Evolutionary conservation across 2,888 invertebrate genomes (phyloP), one percentile per base, ranked within the genome.

Genomic region (Tetheella fluctuosa): DNA sequence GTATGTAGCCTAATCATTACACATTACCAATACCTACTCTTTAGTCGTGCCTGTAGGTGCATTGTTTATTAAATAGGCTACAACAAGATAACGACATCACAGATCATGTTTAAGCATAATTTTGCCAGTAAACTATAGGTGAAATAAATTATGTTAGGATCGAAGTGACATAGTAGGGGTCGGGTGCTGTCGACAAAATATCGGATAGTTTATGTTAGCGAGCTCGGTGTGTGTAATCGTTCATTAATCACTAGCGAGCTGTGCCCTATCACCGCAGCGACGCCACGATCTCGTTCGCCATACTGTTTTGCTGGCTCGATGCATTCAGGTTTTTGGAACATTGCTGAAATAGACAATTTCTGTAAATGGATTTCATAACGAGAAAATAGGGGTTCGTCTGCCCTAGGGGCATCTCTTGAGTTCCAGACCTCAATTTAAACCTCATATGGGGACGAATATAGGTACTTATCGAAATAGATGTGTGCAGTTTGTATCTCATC

Each of bases 241-340:
- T 87, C 85, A 89, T 89, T 86, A 88, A 88, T 89, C 85, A 88
- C 84, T 76, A 63, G 71, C 67, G 75, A 74, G 75, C 80, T 83
- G 84, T 86, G 85, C 83, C 84, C 87, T 93, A 93, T 93, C 93
- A 93, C 93, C 93, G 93, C 79, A 93, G 86, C 75, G 93, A 89
- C 62, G 92, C 88, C 74, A 88, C 86, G 80, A 93, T 92, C 88
- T 93, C 93, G 85, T 93, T 93, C 75, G 89, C 87, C 88, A 93
- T 84, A 80, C 84, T 89, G 87, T 93, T 93, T 82, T 93, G 92
- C 81, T 93, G 91, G 82, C 88, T 91, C 79, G 91, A 91, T 70
- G 86, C 84, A 81, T 92, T 93, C 83, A 89, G 79, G 81, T 86
- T 91, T 88, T 93, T 93, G 71, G 92, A 91, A 79, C 93, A 93